These are phyloP conservation scores for Pogonocichla stellata DNA, from an alignment of 2,113 vertebrate species.

Conservation along the genomic window DNA sequence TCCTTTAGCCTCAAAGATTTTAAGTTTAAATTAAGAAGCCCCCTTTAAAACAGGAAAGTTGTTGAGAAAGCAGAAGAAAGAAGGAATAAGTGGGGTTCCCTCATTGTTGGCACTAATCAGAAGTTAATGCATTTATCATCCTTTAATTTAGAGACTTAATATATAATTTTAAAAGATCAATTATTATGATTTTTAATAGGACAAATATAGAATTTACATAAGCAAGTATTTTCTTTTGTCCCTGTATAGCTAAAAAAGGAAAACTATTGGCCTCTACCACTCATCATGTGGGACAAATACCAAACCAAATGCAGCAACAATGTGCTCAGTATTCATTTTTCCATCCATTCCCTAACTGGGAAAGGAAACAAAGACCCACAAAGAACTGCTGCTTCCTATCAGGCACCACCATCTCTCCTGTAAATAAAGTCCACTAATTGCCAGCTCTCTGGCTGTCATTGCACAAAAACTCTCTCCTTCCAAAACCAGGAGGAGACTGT, in stretches of 20 bases:
- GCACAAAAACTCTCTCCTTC: neutral
- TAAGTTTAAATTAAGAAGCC: neutral
- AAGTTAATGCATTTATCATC: neutral
- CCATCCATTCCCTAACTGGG: neutral
- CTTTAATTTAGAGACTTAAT: neutral
- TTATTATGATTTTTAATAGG: neutral
- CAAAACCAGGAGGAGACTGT: conserved; percentile 2
- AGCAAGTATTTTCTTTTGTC: neutral
- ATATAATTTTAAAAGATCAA: neutral
- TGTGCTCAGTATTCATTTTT: neutral
- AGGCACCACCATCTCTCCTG: neutral
- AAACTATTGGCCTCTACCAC: neutral
- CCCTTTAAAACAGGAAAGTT: neutral
- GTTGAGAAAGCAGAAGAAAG: neutral
- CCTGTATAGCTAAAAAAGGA: neutral
- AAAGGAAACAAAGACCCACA: neutral
- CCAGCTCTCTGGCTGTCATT: neutral
- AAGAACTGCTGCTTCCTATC: neutral
- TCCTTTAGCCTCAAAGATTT: neutral
- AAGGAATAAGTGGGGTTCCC: neutral
- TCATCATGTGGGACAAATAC: neutral
- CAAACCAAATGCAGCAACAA: neutral
- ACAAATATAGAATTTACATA: neutral
- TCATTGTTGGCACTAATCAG: neutral
- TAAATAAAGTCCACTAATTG: neutral